phyloP scores from a whole-genome alignment of 2,113 vertebrate genomes.

The Podarcis muralis region DNA sequence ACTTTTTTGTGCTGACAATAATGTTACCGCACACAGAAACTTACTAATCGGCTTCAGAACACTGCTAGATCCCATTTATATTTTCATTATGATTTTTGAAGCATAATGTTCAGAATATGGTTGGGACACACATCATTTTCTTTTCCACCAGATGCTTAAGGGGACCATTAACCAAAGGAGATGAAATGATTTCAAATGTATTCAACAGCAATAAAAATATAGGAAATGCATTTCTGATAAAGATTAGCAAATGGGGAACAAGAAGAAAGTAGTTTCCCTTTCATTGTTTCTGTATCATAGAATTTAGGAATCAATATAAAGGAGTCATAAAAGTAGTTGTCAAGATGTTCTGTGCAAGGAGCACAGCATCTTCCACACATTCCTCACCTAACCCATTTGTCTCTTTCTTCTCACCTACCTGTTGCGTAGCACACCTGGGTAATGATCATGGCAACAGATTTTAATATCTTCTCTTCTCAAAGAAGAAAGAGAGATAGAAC shows the following conservation, averaged over 20 bases:
- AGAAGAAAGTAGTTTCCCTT: conserved; percentile 5
- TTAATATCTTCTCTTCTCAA: not conserved
- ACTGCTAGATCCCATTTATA: not conserved
- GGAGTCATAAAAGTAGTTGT: not conserved
- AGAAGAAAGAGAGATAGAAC: too few species aligned
- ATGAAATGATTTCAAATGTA: conserved; percentile 28
- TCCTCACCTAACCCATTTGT: too few species aligned
- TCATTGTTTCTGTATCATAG: conserved; percentile 8
- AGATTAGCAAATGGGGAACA: not conserved
- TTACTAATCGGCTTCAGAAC: not conserved
- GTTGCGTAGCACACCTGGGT: not conserved
- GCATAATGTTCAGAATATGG: conserved; percentile 18
- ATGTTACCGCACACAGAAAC: conserved; percentile 19
- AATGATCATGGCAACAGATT: not conserved
- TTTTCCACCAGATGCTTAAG: conserved; percentile 16
- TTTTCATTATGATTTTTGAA: conserved; percentile 36
- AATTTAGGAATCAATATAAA: not conserved
- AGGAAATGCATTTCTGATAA: conserved; percentile 3
- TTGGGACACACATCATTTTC: conserved; percentile 16
- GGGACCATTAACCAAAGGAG: conserved; percentile 30
- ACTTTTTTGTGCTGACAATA: conserved; percentile 26
- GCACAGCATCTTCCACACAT: too few species aligned
- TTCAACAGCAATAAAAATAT: not conserved
- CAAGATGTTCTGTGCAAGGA: not conserved
- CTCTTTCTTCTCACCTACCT: not conserved